Evolutionary conservation across 2,113 vertebrate genomes (phyloP).

Genomic region (Tenrec ecaudatus): DNA sequence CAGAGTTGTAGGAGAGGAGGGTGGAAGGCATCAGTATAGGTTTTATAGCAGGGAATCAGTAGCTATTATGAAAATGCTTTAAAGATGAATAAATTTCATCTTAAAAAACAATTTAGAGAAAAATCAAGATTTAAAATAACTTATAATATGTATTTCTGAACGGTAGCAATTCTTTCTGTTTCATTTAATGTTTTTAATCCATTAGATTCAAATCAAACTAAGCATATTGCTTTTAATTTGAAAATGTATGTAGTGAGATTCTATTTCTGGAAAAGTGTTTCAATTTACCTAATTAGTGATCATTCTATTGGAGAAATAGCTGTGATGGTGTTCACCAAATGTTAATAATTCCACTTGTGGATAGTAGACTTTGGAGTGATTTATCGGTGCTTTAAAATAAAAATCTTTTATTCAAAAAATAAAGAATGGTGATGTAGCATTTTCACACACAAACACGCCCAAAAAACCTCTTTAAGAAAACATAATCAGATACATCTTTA

Average conservation of each 20-base stretch:
- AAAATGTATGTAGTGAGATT: slow-evolving; percentile 66
- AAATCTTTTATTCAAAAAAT: slow-evolving; percentile 40
- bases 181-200: slow-evolving; percentile 54
- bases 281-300: slow-evolving; percentile 73
- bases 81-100: neutral
- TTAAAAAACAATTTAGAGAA: neutral
- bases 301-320: slow-evolving; percentile 51
- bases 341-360: slow-evolving; percentile 53
- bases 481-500: slow-evolving; percentile 42
- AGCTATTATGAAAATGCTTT: neutral
- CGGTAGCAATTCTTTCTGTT: slow-evolving; percentile 54
- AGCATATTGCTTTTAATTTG: slow-evolving; percentile 68
- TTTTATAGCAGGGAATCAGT: neutral
- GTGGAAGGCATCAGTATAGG: neutral
- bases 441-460: neutral
- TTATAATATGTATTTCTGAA: slow-evolving; percentile 53
- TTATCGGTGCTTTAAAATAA: neutral
- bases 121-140: slow-evolving; percentile 22
- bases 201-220: slow-evolving; percentile 77
- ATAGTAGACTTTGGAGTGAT: slow-evolving; percentile 2
- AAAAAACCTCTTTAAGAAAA: slow-evolving; percentile 41
- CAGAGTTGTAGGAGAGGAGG: accelerated
- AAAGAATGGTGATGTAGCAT: slow-evolving; percentile 33
- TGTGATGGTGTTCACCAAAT: slow-evolving; percentile 48
- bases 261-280: slow-evolving; percentile 73